phyloP scores from a whole-genome alignment of 2,888 invertebrate species.

The Nymphalis polychloros region DNA sequence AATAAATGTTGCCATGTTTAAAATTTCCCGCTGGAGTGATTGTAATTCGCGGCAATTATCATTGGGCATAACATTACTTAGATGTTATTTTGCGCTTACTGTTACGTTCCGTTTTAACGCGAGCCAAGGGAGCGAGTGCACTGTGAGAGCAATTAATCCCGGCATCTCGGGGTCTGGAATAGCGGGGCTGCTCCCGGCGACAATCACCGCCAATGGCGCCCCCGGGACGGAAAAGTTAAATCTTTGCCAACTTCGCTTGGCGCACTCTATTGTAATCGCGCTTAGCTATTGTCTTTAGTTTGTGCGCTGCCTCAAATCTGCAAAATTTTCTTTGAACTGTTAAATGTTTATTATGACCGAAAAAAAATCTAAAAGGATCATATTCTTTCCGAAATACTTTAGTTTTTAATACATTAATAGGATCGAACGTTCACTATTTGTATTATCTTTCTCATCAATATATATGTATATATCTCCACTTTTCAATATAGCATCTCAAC shows the following conservation, averaged over 20 bases:
- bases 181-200: slow-evolving; percentile 63
- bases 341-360: no score
- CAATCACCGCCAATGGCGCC: slow-evolving; percentile 75
- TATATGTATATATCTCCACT: slow-evolving; percentile 12
- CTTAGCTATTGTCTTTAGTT: slow-evolving; percentile 43
- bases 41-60: slow-evolving; percentile 56
- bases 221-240: slow-evolving; percentile 75
- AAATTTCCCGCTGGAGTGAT: slow-evolving; percentile 24
- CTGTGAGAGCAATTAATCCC: slow-evolving; percentile 74
- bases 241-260: slow-evolving; percentile 67
- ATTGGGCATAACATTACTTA: slow-evolving; percentile 70
- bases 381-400: no score
- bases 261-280: slow-evolving; percentile 52
- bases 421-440: no score
- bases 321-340: not conserved
- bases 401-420: no score
- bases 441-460: slow-evolving; percentile 29
- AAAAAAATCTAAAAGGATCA: no score
- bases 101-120: slow-evolving; percentile 66
- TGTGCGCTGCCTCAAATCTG: slow-evolving; percentile 23
- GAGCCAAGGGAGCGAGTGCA: slow-evolving; percentile 71
- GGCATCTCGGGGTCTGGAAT: slow-evolving; percentile 43
- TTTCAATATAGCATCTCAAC: slow-evolving; percentile 35
- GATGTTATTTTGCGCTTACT: slow-evolving; percentile 73
- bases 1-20: not conserved